Evolutionary conservation across 2,888 invertebrate species (phyloP).

Genomic region (Drosophila lacicola): DNA sequence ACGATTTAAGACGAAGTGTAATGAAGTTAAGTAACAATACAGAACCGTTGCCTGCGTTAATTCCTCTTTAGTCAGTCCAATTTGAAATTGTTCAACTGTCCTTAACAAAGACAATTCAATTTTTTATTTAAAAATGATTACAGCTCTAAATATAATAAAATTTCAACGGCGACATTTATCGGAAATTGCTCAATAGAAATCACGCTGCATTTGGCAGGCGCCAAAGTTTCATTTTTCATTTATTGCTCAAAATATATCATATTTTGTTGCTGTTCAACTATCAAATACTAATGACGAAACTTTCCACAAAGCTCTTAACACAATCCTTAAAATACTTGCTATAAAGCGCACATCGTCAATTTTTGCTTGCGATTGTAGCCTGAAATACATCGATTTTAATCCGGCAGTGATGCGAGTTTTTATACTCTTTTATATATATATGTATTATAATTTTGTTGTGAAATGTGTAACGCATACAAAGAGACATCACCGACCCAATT

Average conservation of each 20-base stretch:
- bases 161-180: background rate
- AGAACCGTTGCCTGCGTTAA: no score
- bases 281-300: slow-evolving; percentile 3
- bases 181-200: background rate
- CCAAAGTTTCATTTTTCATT: background rate
- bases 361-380: background rate
- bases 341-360: background rate
- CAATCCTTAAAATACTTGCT: background rate
- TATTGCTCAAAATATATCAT: background rate
- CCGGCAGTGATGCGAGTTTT: background rate
- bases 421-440: background rate
- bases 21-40: no score
- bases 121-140: no score
- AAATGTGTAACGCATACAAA: no score
- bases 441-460: background rate
- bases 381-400: slow-evolving; percentile 8
- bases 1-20: no score
- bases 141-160: background rate
- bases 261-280: slow-evolving; percentile 1
- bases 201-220: background rate
- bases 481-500: no score
- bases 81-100: no score
- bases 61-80: no score
- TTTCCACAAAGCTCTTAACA: slow-evolving; percentile 2
- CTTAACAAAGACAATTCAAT: no score